These are phyloP conservation scores for Chunga burmeisteri DNA, from an alignment of 2,113 vertebrate genomes.

Conservation along the genomic window DNA sequence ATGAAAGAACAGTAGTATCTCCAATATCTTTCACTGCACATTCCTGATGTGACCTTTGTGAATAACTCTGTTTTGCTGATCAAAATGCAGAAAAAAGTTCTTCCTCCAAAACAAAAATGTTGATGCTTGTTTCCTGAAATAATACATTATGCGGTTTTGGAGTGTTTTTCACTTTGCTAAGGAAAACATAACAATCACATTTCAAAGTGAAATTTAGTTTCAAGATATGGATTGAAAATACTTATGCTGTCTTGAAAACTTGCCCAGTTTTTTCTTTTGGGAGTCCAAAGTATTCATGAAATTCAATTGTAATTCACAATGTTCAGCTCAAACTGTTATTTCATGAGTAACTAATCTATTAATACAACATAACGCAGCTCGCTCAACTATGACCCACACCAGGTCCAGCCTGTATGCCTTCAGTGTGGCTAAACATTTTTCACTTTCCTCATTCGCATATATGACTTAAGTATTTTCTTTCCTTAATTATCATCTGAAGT, in stretches of 20 bases:
- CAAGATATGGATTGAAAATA: background rate
- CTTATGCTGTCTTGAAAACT: background rate
- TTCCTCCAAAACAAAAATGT: background rate
- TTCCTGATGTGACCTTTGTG: background rate
- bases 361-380: background rate
- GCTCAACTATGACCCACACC: rapidly evolving
- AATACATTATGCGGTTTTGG: background rate
- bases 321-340: background rate
- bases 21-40: background rate
- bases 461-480: background rate
- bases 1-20: background rate
- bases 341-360: background rate
- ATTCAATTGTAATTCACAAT: background rate
- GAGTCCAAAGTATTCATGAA: background rate
- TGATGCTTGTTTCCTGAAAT: background rate
- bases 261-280: background rate
- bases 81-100: background rate
- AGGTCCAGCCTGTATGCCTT: background rate
- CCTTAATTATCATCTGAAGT: background rate
- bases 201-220: background rate
- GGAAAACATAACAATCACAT: background rate
- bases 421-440: background rate
- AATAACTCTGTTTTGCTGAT: background rate
- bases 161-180: background rate
- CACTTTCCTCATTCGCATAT: background rate